Conservation (phyloP, 2,888 invertebrate genomes). For the Coelopa pilipes region DNA sequence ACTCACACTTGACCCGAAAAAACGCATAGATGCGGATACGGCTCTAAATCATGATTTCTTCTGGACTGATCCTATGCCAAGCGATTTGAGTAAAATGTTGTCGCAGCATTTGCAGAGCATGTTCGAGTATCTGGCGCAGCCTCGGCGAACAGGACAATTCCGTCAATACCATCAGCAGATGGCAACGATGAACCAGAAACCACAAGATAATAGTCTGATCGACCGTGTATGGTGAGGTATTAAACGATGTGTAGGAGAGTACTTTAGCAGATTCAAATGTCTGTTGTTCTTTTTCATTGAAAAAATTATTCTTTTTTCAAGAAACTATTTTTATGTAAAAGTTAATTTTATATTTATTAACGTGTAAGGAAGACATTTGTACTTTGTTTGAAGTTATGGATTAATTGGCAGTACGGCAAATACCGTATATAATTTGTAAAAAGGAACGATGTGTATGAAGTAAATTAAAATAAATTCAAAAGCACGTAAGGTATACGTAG, state of each 20-base stretch:
- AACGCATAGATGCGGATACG: constrained; percentile 88
- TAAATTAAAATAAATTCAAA: not conserved
- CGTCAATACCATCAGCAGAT: constrained; percentile 77
- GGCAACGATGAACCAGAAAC: constrained; percentile 68
- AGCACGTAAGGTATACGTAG: too few species aligned
- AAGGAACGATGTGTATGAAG: not conserved
- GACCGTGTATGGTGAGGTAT: constrained; percentile 81
- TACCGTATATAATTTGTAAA: constrained; percentile 1
- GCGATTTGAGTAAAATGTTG: constrained; percentile 89
- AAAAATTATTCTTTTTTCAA: not conserved
- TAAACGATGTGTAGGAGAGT: not conserved
- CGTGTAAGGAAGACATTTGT: not conserved
- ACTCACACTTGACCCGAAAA: constrained; percentile 90
- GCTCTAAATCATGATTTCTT: constrained; percentile 98
- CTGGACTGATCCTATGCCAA: constrained; percentile 97
- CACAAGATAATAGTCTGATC: constrained; percentile 85
- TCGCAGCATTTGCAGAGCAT: constrained; percentile 91
- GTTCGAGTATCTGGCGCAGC: constrained; percentile 91
- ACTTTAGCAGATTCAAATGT: not conserved
- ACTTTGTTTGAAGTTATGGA: not conserved
- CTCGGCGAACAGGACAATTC: constrained; percentile 77
- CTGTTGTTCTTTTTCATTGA: not conserved
- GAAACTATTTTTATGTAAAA: constrained; percentile 3
- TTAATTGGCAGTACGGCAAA: not conserved
- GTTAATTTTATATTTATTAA: not conserved